Conservation (phyloP, 2,113 vertebrate genomes). For the Psilopsiagon aurifrons region DNA sequence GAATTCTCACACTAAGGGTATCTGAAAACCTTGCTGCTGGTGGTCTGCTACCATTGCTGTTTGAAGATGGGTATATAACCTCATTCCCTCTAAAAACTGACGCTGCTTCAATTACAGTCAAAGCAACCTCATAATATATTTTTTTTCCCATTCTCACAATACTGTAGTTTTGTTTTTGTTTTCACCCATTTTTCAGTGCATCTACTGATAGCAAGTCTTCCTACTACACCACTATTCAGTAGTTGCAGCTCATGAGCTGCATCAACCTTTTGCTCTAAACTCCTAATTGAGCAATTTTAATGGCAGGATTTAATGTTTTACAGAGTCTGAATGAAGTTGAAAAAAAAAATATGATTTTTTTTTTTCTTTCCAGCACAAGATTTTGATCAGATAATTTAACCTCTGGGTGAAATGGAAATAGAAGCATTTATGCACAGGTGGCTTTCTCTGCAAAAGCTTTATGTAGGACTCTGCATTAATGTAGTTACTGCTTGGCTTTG, state of each 20-base stretch:
- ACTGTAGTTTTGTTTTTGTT: background rate
- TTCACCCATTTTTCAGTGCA: background rate
- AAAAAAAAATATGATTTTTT: slow-evolving; percentile 20
- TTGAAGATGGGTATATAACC: background rate
- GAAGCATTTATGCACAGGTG: slow-evolving; percentile 22
- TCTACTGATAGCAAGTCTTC: background rate
- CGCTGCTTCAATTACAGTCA: background rate
- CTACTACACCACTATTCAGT: background rate
- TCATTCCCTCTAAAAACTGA: background rate
- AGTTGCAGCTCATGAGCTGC: background rate
- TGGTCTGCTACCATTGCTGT: background rate
- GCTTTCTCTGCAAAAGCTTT: slow-evolving; percentile 24
- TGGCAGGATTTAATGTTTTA: slow-evolving; percentile 54
- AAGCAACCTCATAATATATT: background rate
- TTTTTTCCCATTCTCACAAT: background rate
- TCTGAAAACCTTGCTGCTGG: background rate
- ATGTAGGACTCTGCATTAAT: background rate
- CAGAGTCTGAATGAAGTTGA: slow-evolving; percentile 42
- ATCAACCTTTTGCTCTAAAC: slow-evolving; percentile 19
- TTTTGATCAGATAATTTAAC: slow-evolving; percentile 58
- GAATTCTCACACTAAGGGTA: background rate
- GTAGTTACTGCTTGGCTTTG: background rate
- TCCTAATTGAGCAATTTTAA: slow-evolving; percentile 46
- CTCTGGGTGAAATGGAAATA: slow-evolving; percentile 30
- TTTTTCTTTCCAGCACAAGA: background rate